Base-by-base conservation (phyloP, 2,797 vertebrate genomes). In the Acestrorhynchus altus region DNA sequence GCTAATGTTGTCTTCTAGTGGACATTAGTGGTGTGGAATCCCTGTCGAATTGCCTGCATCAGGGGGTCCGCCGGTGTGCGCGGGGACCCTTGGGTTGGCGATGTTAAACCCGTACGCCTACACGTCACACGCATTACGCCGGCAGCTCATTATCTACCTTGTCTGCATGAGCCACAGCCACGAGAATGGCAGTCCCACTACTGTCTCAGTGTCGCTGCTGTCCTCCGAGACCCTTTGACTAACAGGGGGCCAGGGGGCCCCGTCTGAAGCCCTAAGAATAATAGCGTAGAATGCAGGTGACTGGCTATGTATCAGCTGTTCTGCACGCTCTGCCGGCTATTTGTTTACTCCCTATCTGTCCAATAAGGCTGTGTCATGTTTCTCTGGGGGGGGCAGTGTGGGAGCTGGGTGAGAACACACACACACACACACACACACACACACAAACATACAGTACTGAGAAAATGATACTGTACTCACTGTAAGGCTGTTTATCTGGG, bases 1-100 rank as follows among this genome's bases (percentile, higher is more conserved):
- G 85, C 89, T 84, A 89, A 65, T 83, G 78, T 78, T 81, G 72
- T 74, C 18, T 15, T 51, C 46, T 18, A 31, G 52, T 31, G 24
- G 65, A 63, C 64, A 80, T 70, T 84, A 60, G 84, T 85, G 26
- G 72, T 61, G 60, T 39, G 18, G 0, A 69, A 85, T 70, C 49
- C 66, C 65, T 61, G n/a, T 49, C 39, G 75, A 56, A 31, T 54
- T 10, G 24, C 46, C 40, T 24, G 39, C 35, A 10, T 24, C 64
- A n/a, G 20, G 51, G 39, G 26, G 22, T 35, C 22, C 40, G 46
- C 16, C 77, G 56, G 82, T 24, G 49, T 54, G 71, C 46, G 57
- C 26, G 2, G 31, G 31, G n/a, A n/a, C n/a, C n/a, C n/a, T 31
- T 70, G 73, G 26, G 72, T 56, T 10, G 10, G 46, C 52, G 72